Evolutionary conservation across 64 coral and sea anemone species (phyloP), one percentile per base, ranked within the genome.

Genomic region (Stylophora pistillata): DNA sequence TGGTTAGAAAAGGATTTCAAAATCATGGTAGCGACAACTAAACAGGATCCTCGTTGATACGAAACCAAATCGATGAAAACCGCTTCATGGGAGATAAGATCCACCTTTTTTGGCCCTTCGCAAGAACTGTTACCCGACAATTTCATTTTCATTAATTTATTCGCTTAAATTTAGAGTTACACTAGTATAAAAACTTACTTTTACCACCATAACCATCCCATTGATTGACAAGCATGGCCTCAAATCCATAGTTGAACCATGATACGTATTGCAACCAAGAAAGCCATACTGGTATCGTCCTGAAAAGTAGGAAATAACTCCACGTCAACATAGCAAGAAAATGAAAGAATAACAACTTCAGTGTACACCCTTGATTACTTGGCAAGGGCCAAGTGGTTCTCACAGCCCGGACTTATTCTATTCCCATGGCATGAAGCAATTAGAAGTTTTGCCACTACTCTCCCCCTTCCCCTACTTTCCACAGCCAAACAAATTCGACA

Each of bases 191-290:
- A 9, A 61, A 78, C 92, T 56, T 62, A 81, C 78, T 21, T 31
- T 60, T 61, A 34, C 60, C 60, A 31, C 55, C 78, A 81, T 59
- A 81, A 37, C 60, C 60, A 15, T 58, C 15, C 78, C 78, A 81
- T 23, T 81, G 78, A 55, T 81, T 81, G 9, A 81, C 27, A 20
- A 20, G 21, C 31, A 81, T 2, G 11, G 60, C 27, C 30, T 81
- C 78, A 65, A 81, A 81, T 59, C 78, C 78, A 13, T 81, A 81
- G 25, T 59, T 58, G 37, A 81, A 81, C 78, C 78, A 81, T 4
- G 78, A 81, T 9, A 81, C 0, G 11, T 81, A 81, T 10, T 81
- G 56, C 15, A 81, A 26, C 78, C 78, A 81, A 26, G 60, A 81
- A 4, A 81, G 27, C 56, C 60, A 81, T 0, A 31, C 25, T 60